Conservation (phyloP, 2,797 vertebrate genomes). For the Lepilemur septentrionalis region DNA sequence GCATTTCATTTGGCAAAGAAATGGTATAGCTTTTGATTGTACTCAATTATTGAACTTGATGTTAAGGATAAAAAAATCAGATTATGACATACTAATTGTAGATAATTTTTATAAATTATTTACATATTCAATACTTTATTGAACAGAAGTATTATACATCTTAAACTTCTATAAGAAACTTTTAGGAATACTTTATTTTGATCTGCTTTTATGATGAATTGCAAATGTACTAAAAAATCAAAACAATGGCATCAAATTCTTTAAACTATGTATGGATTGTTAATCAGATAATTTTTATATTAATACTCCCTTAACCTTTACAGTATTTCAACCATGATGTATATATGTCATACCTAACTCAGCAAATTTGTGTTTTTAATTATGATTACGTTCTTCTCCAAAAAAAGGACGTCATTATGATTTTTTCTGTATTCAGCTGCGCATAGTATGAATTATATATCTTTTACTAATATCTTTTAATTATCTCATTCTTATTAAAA, state of each 20-base stretch:
- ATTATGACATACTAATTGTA: not conserved
- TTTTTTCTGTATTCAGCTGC: not conserved
- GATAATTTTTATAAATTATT: not conserved
- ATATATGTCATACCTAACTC: not conserved
- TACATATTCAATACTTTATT: not conserved
- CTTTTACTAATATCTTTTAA: not conserved
- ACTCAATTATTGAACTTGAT: not conserved
- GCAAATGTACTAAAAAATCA: not conserved
- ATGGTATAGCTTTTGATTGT: not conserved
- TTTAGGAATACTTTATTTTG: not conserved
- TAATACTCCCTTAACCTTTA: slow-evolving; percentile 48
- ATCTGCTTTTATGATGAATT: not conserved
- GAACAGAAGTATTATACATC: not conserved
- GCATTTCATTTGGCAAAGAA: not conserved
- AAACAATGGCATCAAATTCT: not conserved
- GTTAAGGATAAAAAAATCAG: not conserved
- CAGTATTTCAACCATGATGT: not conserved
- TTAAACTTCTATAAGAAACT: not conserved
- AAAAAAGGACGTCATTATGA: not conserved
- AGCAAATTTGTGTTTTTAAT: not conserved
- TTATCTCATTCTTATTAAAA: slow-evolving; percentile 44
- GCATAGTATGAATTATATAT: not conserved
- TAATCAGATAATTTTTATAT: not conserved
- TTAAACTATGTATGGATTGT: not conserved
- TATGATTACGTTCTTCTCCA: not conserved